Percentiles rank a stretch among this genome's conserved stretches.
phyloP scores from a whole-genome alignment of 2,888 invertebrate species.

The Drosophila limbata region DNA sequence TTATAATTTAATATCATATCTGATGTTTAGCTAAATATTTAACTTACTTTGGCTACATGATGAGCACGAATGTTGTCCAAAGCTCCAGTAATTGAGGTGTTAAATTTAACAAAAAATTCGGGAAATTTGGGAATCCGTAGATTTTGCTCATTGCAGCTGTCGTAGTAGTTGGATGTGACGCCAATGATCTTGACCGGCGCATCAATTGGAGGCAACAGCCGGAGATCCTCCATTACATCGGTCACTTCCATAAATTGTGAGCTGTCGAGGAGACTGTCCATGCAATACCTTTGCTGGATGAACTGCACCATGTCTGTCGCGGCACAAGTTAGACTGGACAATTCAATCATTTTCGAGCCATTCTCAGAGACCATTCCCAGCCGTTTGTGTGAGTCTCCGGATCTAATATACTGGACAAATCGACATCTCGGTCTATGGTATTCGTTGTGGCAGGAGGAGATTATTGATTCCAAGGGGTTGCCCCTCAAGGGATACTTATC shows the following conservation, averaged over 20 bases:
- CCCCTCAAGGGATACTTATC: slow-evolving; percentile 15
- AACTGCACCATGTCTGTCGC: slow-evolving; percentile 86
- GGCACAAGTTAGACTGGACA: slow-evolving; percentile 84
- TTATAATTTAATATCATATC: neutral
- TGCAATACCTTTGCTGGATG: slow-evolving; percentile 85
- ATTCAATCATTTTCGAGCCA: slow-evolving; percentile 89
- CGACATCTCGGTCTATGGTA: slow-evolving; percentile 83
- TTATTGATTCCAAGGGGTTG: slow-evolving; percentile 14
- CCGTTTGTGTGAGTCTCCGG: slow-evolving; percentile 87
- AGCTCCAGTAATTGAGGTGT: slow-evolving; percentile 91
- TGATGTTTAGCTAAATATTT: neutral
- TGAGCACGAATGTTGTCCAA: slow-evolving; percentile 89
- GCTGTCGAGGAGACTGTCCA: slow-evolving; percentile 55
- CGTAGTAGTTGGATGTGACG: slow-evolving; percentile 93
- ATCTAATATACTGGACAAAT: slow-evolving; percentile 89
- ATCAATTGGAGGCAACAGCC: slow-evolving; percentile 89
- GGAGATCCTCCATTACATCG: slow-evolving; percentile 62
- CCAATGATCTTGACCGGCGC: slow-evolving; percentile 94
- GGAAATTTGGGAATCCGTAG: slow-evolving; percentile 90
- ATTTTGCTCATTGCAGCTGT: slow-evolving; percentile 94
- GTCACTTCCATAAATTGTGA: slow-evolving; percentile 52
- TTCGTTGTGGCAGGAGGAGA: slow-evolving; percentile 13
- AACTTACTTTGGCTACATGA: slow-evolving; percentile 87
- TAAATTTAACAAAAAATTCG: slow-evolving; percentile 94
- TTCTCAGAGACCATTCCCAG: slow-evolving; percentile 89